Conservation (phyloP, 2,888 invertebrate genomes). For the Lobophora halterata region DNA sequence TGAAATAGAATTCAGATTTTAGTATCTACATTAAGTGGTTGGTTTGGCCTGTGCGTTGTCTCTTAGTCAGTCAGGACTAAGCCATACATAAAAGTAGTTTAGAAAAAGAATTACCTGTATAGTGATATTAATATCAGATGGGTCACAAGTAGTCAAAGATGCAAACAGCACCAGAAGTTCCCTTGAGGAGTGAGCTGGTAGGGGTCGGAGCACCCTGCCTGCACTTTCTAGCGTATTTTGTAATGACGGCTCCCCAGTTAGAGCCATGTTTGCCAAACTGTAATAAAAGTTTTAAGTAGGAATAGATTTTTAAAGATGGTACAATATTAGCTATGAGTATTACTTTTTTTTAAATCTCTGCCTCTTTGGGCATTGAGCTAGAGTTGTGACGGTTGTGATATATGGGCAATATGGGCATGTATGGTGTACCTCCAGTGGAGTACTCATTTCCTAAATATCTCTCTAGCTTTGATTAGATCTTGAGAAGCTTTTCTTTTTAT, state of each 20-base stretch:
- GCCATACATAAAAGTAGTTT: background rate
- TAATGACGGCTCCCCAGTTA: conserved; percentile 96
- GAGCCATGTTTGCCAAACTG: conserved; percentile 82
- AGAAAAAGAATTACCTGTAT: conserved; percentile 63
- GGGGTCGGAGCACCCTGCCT: conserved; percentile 88
- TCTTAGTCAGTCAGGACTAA: no score
- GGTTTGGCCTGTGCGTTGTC: no score
- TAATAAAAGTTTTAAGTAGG: conserved; percentile 15
- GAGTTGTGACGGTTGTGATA: no score
- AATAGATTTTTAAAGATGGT: background rate
- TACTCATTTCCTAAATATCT: no score
- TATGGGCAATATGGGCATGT: no score
- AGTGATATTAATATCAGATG: conserved; percentile 93
- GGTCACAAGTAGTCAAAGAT: conserved; percentile 98
- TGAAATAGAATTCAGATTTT: no score
- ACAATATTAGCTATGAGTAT: background rate
- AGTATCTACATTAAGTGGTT: no score
- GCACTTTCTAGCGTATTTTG: conserved; percentile 97
- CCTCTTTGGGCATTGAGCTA: no score
- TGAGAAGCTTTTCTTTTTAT: no score
- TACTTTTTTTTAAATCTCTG: no score
- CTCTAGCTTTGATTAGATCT: no score
- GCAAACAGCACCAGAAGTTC: conserved; percentile 96
- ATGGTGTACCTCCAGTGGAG: no score
- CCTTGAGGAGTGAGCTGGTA: conserved; percentile 96